Evolutionary conservation across 2,797 vertebrate species (phyloP), one percentile per base, ranked within the genome.

Genomic region (Anguilla pacifica): DNA sequence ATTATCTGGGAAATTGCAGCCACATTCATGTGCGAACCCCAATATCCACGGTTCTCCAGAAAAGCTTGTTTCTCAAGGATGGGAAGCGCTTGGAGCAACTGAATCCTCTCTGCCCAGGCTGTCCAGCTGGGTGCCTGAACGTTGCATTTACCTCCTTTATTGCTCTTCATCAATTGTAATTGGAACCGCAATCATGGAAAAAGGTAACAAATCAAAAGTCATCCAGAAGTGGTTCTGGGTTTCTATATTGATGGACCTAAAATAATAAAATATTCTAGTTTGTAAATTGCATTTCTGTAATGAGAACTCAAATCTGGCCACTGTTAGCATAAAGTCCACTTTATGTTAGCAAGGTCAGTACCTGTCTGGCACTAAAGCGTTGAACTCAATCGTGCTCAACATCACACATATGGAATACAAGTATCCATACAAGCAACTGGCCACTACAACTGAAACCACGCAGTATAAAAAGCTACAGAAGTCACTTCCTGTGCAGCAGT

Each of bases 401-500:
- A 7, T 43, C 77, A 9, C 77, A 81, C 3, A 15, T 6, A 4
- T 81, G 22, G 3, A 39, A 39, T 9, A 82, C 2, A 31, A 82
- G 46, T 0, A 51, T 6, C 79, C 22, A 82, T 7, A 82, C 43
- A 51, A 15, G 46, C 46, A 46, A 46, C 74, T 46, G 74, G 35
- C 22, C 79, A 49, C 28, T 43, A 43, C 46, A 25, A 51, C 43
- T 82, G 22, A n/a, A 49, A 22, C 70, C 79, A n/a, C 2, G 51
- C 74, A 13, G 43, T 0, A 10, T 51, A 22, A 49, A 9, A 82
- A 19, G 46, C 6, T 10, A 51, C 6, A 82, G 6, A 22, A 5
- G 46, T 51, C 79, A n/a, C 79, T n/a, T 81, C 77, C 39, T 81
- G 77, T 81, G 19, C 77, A 81, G 43, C 39, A 49, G 19, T 49